A percentile compares a stretch with the other conserved stretches of the same genome.
These are phyloP conservation scores for Notarius lentiginosus DNA, from an alignment of 2,113 vertebrate genomes.

Conservation along the genomic window DNA sequence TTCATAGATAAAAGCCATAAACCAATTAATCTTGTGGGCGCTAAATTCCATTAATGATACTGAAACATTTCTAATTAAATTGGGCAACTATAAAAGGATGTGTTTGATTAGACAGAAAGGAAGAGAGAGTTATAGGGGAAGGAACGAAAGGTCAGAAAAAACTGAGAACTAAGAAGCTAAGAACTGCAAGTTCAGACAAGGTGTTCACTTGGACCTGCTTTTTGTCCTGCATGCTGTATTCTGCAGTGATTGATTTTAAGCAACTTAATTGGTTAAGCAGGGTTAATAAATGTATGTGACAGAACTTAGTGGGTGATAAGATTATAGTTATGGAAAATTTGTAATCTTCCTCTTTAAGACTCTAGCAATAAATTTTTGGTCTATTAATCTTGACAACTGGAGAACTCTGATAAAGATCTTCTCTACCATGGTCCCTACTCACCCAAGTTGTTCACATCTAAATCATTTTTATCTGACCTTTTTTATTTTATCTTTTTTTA, in stretches of 20 bases:
- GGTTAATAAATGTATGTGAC: conserved; percentile 24
- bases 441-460: conserved; percentile 18
- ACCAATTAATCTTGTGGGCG: conserved; percentile 68
- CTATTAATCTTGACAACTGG: conserved; percentile 19
- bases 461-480: conserved; percentile 23
- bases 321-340: conserved; percentile 17
- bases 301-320: conserved; percentile 12
- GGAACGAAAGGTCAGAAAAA: conserved; percentile 51
- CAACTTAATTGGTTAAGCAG: conserved; percentile 26
- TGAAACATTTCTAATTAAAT: conserved; percentile 77
- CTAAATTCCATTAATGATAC: conserved; percentile 78
- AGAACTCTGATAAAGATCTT: conserved; percentile 22
- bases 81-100: conserved; percentile 66
- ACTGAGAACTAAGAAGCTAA: conserved; percentile 45
- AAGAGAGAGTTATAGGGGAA: conserved; percentile 56
- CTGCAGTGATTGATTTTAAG: conserved; percentile 25
- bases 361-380: conserved; percentile 20
- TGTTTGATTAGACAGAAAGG: conserved; percentile 65
- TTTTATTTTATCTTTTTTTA: neutral
- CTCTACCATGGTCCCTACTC: conserved; percentile 9
- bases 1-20: conserved; percentile 76
- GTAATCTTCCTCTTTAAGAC: conserved; percentile 21
- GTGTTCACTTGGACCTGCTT: conserved; percentile 32
- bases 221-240: conserved; percentile 25
- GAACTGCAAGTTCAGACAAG: conserved; percentile 43